Base-by-base conservation (phyloP, 2,797 vertebrate species). In the Macrochelys suwanniensis region DNA sequence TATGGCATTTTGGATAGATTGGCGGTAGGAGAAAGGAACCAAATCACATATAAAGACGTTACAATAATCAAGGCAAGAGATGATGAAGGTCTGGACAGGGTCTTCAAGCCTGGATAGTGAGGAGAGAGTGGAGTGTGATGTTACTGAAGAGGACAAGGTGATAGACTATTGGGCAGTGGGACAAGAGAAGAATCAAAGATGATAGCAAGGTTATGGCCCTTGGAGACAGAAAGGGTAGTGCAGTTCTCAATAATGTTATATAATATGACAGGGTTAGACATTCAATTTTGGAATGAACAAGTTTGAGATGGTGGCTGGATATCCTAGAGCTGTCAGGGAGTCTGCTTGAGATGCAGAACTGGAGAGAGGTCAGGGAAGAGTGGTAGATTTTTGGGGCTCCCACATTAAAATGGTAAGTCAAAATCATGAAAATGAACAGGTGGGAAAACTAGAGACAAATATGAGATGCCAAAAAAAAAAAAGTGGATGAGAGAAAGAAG, bases 11-110 rank as follows among this genome's bases (percentile, higher is more conserved):
- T 85, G 81, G 90, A 26, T 81, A 88, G 83, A 93, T 79, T 65
- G 76, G 71, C 11, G 94, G 93, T 49, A 42, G 31, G 92, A 79
- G 84, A 96, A 94, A 87, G 50, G 93, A 92, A 89, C 91, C 83
- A 86, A 88, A 76, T 95, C 91, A 13, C n/a, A 90, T 92, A 95
- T 28, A 68, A 68, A n/a, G 85, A 91, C 76, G 87, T 95, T 94
- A 94, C 76, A 93, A 89, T 23, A 84, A 87, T 49, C 49, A 95
- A 90, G 89, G 91, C 84, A 54, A 95, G 92, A 97, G 90, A 28
- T 57, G 79, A 87, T 54, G 77, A 90, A 82, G 31, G 61, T 33
- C 33, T 53, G 19, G 33, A 76, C 92, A 89, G n/a, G 37, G 9
- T 71, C 37, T 42, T 25, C 68, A 45, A 74, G 21, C 17, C 84